Base-by-base conservation (phyloP, 2,113 vertebrate genomes). In the Psittacula cyanocephala region DNA sequence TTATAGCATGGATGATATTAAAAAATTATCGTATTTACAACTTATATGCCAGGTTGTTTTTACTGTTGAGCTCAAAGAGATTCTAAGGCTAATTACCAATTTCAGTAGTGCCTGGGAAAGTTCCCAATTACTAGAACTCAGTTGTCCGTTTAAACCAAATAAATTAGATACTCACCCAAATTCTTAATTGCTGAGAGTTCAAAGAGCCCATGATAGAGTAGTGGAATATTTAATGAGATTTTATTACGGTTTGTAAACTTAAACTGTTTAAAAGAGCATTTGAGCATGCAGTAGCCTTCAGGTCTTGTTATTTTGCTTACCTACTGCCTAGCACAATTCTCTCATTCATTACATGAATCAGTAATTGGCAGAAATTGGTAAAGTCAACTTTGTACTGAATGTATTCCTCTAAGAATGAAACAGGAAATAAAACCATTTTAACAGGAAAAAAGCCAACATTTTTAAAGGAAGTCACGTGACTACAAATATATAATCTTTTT, bases 41-140 rank as follows among this genome's bases (percentile, higher is more conserved):
- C 0, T 3, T 64, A 9, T 0, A 0, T 65, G 17, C 41, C 65
- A 64, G 5, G 4, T 69, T 71, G 18, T 6, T 69, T 76, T 81
- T 81, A 28, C 60, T 64, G 8, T 16, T 62, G 47, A 37, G 20
- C 69, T 72, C 25, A 46, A 50, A 78, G 17, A 53, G 43, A 52
- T 91, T 88, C 53, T 52, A n/a, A 65, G 49, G 28, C 49, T 92
- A 41, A 85, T 57, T 37, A 72, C 11, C 23, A 83, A 70, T 74
- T 82, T 53, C 25, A 78, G n/a, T n/a, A 59, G 28, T 39, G 19
- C 17, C 25, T 60, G 35, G 39, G 18, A 17, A 75, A 33, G 12
- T 31, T 68, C 43, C 28, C 13, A 31, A 9, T 74, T 44, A 27
- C 14, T 75, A 65, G 41, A 92, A 44, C 23, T 81, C 29, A 63